Evolutionary conservation across 2,888 invertebrate genomes (phyloP), one percentile per base, ranked within the genome.

Genomic region (Cremastinae sp.): DNA sequence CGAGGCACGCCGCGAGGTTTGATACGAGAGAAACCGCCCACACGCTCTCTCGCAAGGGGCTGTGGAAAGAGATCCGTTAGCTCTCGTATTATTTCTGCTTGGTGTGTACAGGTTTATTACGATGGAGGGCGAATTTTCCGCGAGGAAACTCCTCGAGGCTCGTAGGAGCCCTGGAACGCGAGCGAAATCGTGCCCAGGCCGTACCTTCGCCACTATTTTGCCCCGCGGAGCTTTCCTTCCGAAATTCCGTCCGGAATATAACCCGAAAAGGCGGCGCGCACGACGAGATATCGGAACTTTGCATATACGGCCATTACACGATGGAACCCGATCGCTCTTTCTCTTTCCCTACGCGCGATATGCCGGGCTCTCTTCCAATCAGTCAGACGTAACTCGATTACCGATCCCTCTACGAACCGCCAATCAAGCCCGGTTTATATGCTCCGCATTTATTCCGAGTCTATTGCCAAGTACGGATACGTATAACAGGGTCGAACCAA

Each of bases 1-100:
- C 85, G 71, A 83, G 83, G 87, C 86, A 87, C 83, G 88, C 86
- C 80, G 37, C 22, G 82, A 66, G 82, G 82, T 84, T 85, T 85
- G 85, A 88, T 86, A 83, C 77, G 12, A 12, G 20, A 28, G 53
- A 53, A 22, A 28, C 20, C 12, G 53, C 10, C 72, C 78, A 79
- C 80, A 78, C 80, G 77, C 78, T 78, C 79, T 78, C 79, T 28
- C 28, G 79, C 80, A 79, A 9, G 9, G 43, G 28, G 12, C 43
- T 41, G 28, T 37, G 47, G 58, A 45, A 47, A 58, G 43, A 68
- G 56, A 66, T 66, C 56, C 58, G 65, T 71, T 70, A 41, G 58
- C 62, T 39, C 14, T 41, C 35, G 71, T 35, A 53, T 37, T n/a
- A 71, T 37, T 10, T 14, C 51, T 68, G 28, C 12, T 9, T 12